phyloP scores from a whole-genome alignment of 2,797 vertebrate species.

The Alectoris magna region DNA sequence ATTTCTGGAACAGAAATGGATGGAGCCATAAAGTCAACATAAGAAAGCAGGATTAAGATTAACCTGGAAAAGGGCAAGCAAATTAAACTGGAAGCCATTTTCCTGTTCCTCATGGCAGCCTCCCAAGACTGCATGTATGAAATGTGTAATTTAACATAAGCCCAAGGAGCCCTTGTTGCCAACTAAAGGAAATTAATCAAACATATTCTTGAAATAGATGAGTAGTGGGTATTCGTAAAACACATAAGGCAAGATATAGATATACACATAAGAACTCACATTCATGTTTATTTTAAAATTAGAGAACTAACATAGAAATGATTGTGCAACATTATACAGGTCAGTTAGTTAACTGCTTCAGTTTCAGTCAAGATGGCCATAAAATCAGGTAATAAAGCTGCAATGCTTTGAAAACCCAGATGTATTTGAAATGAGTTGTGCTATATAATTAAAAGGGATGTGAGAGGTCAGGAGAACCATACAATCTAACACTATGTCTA shows the following conservation, averaged over 20 bases:
- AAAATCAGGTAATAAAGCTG: conserved; percentile 65
- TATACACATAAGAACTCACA: background rate
- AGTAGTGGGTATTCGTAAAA: conserved; percentile 50
- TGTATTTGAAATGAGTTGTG: conserved; percentile 46
- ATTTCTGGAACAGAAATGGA: conserved; percentile 53
- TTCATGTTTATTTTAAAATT: conserved; percentile 53
- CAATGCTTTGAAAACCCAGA: conserved; percentile 61
- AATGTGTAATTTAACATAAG: conserved; percentile 41
- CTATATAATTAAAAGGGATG: conserved; percentile 55
- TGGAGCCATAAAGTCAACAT: conserved; percentile 60
- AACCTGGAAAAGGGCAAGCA: conserved; percentile 58
- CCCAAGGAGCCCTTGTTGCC: conserved; percentile 6
- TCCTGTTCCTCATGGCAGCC: conserved; percentile 36
- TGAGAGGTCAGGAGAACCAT: conserved; percentile 42
- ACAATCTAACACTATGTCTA: background rate
- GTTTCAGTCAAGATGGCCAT: conserved; percentile 61
- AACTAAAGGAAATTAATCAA: conserved; percentile 46
- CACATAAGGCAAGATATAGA: conserved; percentile 36
- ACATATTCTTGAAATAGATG: conserved; percentile 25
- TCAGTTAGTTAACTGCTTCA: conserved; percentile 60
- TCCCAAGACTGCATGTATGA: conserved; percentile 48
- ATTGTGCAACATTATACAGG: conserved; percentile 55
- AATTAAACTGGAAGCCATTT: conserved; percentile 45
- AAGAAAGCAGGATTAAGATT: conserved; percentile 56
- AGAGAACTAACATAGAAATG: conserved; percentile 30